Base-by-base conservation (phyloP, 2,888 invertebrate genomes). In the Philaethria dido region DNA sequence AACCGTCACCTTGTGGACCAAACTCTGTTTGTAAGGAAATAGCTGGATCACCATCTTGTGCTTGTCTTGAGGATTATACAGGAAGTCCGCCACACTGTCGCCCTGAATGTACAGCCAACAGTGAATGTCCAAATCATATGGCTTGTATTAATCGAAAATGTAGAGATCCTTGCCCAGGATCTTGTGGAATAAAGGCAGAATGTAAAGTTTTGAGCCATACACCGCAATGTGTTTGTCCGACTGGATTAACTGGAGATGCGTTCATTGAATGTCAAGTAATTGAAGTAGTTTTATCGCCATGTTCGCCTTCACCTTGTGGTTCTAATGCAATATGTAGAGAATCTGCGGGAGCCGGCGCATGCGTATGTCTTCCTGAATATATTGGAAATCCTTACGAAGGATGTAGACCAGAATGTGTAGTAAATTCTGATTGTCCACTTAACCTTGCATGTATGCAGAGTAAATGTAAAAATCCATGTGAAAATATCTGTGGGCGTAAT, bases 311-410 rank as follows among this genome's bases (percentile, higher is more conserved):
- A 45, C 95, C 96, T 0, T 96, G 96, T 82, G 96, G 96, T 14
- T 86, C 95, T 6, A 96, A 96, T 77, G 95, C 96, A n/a, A 82
- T 94, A 75, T 96, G 96, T 77, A 93, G 93, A 79, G 95, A 95
- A 82, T 93, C 93, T 74, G 94, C 94, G 78, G 94, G 94, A 42
- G 95, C 95, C 14, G 96, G 96, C 42, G 92, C 92, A 47, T 96
- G 96, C 77, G 93, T 94, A 59, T 96, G 96, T 79, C 80, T 94
- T 50, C 91, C 94, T 5, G 95, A 95, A 78, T 94, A 95, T 80
- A 93, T 95, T 69, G 97, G 97, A 66, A 95, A 96, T 84, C 96
- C 97, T 47, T 96, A 96, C 75, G 95, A 95, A 84, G 95, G 95
- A 36, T 96, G 96, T 81, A 93, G 95, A 60, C 96, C 96, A 8